A percentile compares a stretch with the other conserved stretches of the same genome.
Conservation (phyloP, 2,797 vertebrate species). For the Macrochelys suwanniensis region DNA sequence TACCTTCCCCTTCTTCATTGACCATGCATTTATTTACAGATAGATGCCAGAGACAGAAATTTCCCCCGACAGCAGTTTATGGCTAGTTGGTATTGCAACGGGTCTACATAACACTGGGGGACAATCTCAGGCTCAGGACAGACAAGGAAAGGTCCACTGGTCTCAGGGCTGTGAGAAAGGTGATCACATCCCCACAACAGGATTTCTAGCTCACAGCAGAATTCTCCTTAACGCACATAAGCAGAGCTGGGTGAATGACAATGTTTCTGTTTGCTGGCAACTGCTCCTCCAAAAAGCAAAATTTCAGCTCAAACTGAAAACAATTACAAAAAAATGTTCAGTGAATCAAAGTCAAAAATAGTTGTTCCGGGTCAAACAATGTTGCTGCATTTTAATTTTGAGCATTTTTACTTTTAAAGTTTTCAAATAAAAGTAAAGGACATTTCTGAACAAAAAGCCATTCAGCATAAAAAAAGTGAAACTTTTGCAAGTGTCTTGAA, state of each 20-base stretch:
- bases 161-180: neutral
- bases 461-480: neutral
- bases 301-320: neutral
- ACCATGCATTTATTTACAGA: neutral
- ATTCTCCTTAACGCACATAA: neutral
- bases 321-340: neutral
- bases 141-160: neutral
- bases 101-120: neutral
- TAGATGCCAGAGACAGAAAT: neutral
- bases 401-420: neutral
- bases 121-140: neutral
- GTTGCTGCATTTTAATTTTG: neutral
- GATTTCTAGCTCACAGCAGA: neutral
- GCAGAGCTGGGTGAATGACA: neutral
- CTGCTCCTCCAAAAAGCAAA: neutral
- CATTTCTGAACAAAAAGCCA: neutral
- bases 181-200: neutral
- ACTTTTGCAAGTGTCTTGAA: neutral
- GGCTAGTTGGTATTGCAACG: neutral
- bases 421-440: neutral
- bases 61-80: neutral
- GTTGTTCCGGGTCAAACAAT: neutral
- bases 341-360: neutral
- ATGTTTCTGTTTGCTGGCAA: neutral
- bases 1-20: neutral